Conservation (phyloP, 2,113 vertebrate genomes). For the Xenus cinereus region DNA sequence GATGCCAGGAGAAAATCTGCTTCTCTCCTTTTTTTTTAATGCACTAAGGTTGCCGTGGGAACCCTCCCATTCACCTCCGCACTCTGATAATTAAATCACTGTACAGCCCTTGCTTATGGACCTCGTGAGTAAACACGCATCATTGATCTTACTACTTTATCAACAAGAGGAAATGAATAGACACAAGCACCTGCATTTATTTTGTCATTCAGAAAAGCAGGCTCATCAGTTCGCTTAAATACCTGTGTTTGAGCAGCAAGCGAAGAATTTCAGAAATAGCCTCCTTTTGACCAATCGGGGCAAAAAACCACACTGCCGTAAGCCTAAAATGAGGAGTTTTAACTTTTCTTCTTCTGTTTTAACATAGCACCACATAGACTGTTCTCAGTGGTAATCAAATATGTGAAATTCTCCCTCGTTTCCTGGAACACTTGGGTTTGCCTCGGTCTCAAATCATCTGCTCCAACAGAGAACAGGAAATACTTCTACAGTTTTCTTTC, state of each 20-base stretch:
- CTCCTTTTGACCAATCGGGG: background rate
- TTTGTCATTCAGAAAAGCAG: background rate
- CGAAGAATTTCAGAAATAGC: background rate
- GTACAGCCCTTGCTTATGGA: background rate
- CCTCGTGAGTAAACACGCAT: background rate
- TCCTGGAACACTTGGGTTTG: background rate
- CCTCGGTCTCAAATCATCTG: background rate
- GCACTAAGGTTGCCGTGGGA: background rate
- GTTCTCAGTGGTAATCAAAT: background rate
- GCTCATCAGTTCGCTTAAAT: accelerated
- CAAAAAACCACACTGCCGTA: background rate
- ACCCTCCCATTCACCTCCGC: background rate
- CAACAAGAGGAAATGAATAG: background rate
- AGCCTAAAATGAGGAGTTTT: background rate
- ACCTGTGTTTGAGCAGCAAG: background rate
- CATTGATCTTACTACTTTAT: background rate
- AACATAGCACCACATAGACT: accelerated
- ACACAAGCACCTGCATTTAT: background rate
- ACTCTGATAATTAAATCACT: background rate
- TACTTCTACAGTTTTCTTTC: background rate
- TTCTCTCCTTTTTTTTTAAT: background rate
- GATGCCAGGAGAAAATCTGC: background rate
- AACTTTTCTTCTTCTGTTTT: background rate
- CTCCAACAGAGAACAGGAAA: background rate
- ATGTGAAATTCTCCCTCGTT: background rate